Conservation (phyloP, 2,113 vertebrate genomes). For the Salminus brasiliensis region DNA sequence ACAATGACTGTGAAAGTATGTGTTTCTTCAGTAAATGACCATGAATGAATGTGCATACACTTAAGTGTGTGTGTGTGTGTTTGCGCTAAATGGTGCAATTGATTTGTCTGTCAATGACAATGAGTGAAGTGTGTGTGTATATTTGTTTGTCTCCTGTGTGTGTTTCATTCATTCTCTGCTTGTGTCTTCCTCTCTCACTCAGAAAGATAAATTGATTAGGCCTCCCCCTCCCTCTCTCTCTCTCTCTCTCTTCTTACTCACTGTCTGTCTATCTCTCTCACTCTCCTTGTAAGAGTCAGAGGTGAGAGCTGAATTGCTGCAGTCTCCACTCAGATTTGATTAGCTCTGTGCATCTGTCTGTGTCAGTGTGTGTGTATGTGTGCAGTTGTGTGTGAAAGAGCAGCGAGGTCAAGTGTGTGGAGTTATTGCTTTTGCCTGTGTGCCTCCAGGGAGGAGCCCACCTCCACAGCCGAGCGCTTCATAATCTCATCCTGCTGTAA, state of each 20-base stretch:
- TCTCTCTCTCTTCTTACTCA: background rate
- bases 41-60: too few relatives aligned
- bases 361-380: slow-evolving; percentile 34
- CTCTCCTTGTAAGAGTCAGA: background rate
- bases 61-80: too few relatives aligned
- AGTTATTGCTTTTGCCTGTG: slow-evolving; percentile 75
- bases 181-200: background rate
- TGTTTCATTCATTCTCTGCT: slow-evolving; percentile 33
- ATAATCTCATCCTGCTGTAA: slow-evolving; percentile 48
- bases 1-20: background rate
- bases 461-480: slow-evolving; percentile 8
- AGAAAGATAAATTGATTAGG: slow-evolving; percentile 36
- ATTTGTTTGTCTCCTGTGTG: background rate
- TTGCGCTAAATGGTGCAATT: too few relatives aligned
- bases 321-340: slow-evolving; percentile 36
- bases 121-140: background rate
- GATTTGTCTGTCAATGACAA: background rate
- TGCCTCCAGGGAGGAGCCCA: slow-evolving; percentile 31
- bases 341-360: background rate
- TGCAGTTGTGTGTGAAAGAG: slow-evolving; percentile 59
- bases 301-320: slow-evolving; percentile 32
- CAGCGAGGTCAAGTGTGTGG: slow-evolving; percentile 74
- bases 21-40: too few relatives aligned
- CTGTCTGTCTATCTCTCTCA: background rate
- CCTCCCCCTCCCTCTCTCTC: slow-evolving; percentile 12